phyloP scores from a whole-genome alignment of 2,113 vertebrate genomes.

The Nannobrachium achirus region DNA sequence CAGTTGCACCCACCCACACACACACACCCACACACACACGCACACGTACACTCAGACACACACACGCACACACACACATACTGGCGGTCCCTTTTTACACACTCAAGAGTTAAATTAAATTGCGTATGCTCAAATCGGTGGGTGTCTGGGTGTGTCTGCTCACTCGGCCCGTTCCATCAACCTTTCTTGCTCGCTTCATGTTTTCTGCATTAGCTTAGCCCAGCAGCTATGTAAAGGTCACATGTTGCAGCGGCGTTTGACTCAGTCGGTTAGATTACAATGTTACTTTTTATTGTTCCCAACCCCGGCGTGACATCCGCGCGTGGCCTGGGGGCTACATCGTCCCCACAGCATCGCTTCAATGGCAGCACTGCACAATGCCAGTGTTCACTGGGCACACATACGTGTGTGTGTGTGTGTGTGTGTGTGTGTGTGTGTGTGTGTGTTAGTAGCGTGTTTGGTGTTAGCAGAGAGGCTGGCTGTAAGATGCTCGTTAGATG shows the following conservation, averaged over 20 bases:
- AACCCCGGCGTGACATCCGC: conserved; percentile 33
- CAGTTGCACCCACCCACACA: not conserved
- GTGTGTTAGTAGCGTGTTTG: too few relatives aligned
- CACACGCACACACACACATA: too few relatives aligned
- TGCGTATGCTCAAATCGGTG: not conserved
- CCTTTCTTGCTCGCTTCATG: conserved; percentile 38
- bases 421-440: too few relatives aligned
- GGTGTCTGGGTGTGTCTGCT: conserved; percentile 23
- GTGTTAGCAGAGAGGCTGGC: too few relatives aligned
- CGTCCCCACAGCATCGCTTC: conserved; percentile 44
- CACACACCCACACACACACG: conserved; percentile 7
- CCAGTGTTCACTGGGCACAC: conserved; percentile 9
- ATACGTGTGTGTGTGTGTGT: too few relatives aligned
- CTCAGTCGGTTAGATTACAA: conserved; percentile 67
- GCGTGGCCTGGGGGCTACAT: conserved; percentile 49
- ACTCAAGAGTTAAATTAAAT: too few relatives aligned
- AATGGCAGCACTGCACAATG: conserved; percentile 27
- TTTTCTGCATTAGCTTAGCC: conserved; percentile 55
- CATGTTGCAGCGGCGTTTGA: conserved; percentile 54
- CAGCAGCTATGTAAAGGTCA: conserved; percentile 70
- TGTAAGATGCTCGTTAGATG: too few relatives aligned
- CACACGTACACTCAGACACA: not conserved
- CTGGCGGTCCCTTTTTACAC: too few relatives aligned
- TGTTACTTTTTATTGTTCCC: conserved; percentile 64
- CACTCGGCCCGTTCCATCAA: conserved; percentile 26